Evolutionary conservation across 2,888 invertebrate genomes (phyloP), one percentile per base, ranked within the genome.

Genomic region (Clivina fossor): DNA sequence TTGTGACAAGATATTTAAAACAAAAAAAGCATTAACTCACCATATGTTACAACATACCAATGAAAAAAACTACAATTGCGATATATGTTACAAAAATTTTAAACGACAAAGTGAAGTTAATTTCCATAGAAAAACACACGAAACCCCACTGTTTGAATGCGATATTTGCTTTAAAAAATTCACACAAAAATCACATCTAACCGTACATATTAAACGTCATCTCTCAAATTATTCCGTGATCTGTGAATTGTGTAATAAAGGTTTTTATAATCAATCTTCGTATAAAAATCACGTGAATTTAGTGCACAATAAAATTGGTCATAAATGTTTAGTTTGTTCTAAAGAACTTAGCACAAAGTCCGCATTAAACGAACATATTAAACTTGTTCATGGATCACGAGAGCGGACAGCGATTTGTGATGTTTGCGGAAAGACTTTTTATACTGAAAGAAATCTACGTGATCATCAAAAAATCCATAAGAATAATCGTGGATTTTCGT

Each of bases 131-230:
- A 69, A 75, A 3, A 77, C 76, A 40, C 82, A 82, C 59, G 77
- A 76, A 28, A 79, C 78, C 0, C 79, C 80, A 9, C 78, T 77
- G 41, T 80, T 79, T 56, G 73, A 81, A 1, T 83, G 84, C 60
- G 74, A 79, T 0, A 72, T 80, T 1, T 84, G 84, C 60, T 79
- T 80, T 0, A 80, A 80, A 62, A 80, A 79, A 62, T 80, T 83
- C 62, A 75, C 80, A 0, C 81, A 81, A 35, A 79, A 80, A 60
- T 80, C 81, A 57, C 81, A 82, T 60, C 66, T 85, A 57, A 81
- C 79, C 35, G 75, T 78, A 0, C 85, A 85, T 63, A 69, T 76
- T 1, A 72, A 78, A 1, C 73, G 80, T n/a, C 85, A 85, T 64
- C 76, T 78, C 0, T 76, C 78, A 3, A 68, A 70, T 44, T 70